These are phyloP conservation scores for Drosophila colorata DNA, from an alignment of 2,888 invertebrate species.

Conservation along the genomic window DNA sequence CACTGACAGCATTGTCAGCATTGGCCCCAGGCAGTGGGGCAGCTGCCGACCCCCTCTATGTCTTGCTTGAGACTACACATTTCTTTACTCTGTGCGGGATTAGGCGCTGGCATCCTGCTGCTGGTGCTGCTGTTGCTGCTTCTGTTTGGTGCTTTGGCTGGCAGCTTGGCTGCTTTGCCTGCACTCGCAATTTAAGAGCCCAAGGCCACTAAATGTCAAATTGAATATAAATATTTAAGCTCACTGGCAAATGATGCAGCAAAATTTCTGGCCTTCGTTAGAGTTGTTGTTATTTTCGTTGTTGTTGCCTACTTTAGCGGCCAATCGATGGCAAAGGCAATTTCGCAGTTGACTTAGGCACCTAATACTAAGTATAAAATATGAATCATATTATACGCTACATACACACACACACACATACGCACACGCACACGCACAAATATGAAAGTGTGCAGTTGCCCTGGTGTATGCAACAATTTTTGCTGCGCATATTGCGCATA, in stretches of 20 bases:
- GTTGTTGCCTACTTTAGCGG: conserved; percentile 38
- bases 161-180: conserved; percentile 29
- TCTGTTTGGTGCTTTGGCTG: neutral
- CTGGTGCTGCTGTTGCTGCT: neutral
- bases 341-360: conserved; percentile 76
- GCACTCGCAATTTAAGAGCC: conserved; percentile 42
- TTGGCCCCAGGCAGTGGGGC: conserved; percentile 22
- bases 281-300: conserved; percentile 6
- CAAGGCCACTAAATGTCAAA: conserved; percentile 70
- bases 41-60: neutral
- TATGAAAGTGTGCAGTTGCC: conserved; percentile 8
- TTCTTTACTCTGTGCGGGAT: conserved; percentile 34
- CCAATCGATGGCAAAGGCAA: conserved; percentile 60
- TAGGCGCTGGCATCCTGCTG: conserved; percentile 28
- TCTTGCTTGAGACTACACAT: conserved; percentile 24
- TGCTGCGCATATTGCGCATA: conserved; percentile 40
- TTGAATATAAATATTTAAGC: conserved; percentile 74
- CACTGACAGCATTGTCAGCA: conserved; percentile 61
- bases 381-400: conserved; percentile 49
- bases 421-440: neutral
- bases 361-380: conserved; percentile 59
- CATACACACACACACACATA: conserved; percentile 3
- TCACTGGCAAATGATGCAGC: conserved; percentile 65
- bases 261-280: conserved; percentile 37
- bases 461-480: conserved; percentile 38